Evolutionary conservation across 2,888 invertebrate genomes (phyloP), one percentile per base, ranked within the genome.

Genomic region (Epistrophe grossulariae): DNA sequence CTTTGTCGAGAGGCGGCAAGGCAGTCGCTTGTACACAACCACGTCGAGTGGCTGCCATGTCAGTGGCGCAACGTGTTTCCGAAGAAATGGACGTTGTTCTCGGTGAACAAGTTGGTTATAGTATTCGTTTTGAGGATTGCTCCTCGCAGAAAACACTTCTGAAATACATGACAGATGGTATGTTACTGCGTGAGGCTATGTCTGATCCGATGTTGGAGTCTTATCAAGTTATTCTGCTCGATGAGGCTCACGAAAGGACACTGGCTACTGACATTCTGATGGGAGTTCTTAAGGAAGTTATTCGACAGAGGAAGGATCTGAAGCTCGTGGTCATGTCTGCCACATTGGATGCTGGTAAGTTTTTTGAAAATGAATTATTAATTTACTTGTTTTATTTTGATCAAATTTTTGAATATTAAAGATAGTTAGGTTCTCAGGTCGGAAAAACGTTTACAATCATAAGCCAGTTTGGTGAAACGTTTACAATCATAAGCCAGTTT

Each of bases 161-260:
- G 1, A 99, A 99, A 91, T 99, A 99, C 92, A 98, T 99, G 98
- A 99, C 99, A 15, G 99, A 99, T 91, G 99, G 99, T 97, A 99
- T 99, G 99, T 95, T 99, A 92, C 94, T 99, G 43, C 94, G 99
- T 85, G 99, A 99, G 94, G 99, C 98, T 0, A 99, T 99, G 99
- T 99, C 98, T 0, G 99, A 99, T 93, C 99, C 99, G 0, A 97
- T 99, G 96, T 93, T 99, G 9, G 99, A 99, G 89, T 96, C 96
- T 13, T 99, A 99, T 93, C 97, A 99, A 91, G 99, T 92, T 0
- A 93, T 93, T 70, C 93, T 99, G 74, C 95, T 99, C 57, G 99
- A 99, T 90, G 99, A 99, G 92, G 99, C 99, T 91, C 99, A 99
- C 93, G 99, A 99, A 94, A 95, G 99, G 90, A 99, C 99, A 0